Conservation (phyloP, 1,140 invertebrate species). For the Halyomorpha halys region DNA sequence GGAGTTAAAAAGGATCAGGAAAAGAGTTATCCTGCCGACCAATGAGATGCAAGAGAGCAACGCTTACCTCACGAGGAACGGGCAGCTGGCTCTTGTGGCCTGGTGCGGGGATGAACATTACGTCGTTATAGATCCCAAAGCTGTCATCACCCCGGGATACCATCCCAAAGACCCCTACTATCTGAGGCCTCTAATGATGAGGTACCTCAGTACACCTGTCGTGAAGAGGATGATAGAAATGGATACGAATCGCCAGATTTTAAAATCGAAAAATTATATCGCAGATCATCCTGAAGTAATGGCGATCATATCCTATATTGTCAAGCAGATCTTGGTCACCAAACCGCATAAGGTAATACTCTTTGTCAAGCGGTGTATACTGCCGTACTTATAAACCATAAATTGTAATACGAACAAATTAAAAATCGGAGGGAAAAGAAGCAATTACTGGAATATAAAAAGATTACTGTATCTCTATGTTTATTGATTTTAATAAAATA, state of each 20-base stretch:
- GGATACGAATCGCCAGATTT: background rate
- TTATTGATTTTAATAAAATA: too few relatives aligned
- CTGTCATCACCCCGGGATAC: background rate
- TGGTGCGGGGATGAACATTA: background rate
- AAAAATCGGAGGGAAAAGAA: too few relatives aligned
- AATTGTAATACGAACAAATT: too few relatives aligned
- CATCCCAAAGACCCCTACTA: background rate
- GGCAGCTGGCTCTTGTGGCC: background rate
- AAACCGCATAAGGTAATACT: conserved; percentile 5
- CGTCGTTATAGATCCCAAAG: background rate
- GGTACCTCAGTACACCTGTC: background rate
- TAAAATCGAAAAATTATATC: background rate
- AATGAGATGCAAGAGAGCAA: background rate
- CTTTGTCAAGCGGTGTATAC: background rate
- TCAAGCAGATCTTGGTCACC: conserved; percentile 32
- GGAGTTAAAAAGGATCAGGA: background rate
- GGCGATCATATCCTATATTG: conserved; percentile 30
- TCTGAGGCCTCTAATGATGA: background rate
- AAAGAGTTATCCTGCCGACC: background rate
- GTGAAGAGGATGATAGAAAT: background rate
- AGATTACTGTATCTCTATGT: too few relatives aligned
- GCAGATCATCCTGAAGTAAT: conserved; percentile 8
- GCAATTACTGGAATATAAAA: too few relatives aligned
- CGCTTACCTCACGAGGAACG: background rate
- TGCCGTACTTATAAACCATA: background rate